phyloP scores from a whole-genome alignment of 2,888 invertebrate genomes.

The Amphiduros pacificus region DNA sequence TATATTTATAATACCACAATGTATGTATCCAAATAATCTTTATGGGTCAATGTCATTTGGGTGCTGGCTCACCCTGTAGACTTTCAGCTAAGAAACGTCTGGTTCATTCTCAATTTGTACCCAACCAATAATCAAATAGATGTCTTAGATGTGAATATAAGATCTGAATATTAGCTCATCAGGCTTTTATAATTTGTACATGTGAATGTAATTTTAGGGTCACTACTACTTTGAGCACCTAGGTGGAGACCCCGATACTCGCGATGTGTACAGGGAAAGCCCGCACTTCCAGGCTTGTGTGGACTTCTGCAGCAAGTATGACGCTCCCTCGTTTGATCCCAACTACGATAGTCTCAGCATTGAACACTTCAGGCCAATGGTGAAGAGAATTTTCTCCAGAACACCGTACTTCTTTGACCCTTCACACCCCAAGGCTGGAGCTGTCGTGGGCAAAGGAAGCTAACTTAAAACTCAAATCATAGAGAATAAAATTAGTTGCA shows the following conservation, averaged over 20 bases:
- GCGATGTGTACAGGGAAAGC: constrained; percentile 6
- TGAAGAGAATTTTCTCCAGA: constrained; percentile 4
- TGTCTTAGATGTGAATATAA: too few relatives aligned
- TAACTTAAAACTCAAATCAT: too few relatives aligned
- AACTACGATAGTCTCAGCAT: constrained; percentile 3
- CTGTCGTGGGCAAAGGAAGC: constrained; percentile 1
- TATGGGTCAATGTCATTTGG: too few relatives aligned
- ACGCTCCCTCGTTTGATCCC: constrained; percentile 11
- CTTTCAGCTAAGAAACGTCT: too few relatives aligned
- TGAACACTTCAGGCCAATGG: constrained; percentile 9
- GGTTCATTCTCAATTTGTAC: too few relatives aligned
- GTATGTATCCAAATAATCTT: too few relatives aligned
- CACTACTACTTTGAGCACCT: constrained; percentile 11
- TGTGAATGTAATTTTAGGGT: constrained; percentile 3
- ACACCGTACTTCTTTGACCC: constrained; percentile 9
- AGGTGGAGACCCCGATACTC: not conserved
- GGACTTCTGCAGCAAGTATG: constrained; percentile 14
- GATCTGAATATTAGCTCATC: too few relatives aligned
- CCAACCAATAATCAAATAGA: too few relatives aligned
- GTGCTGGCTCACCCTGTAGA: too few relatives aligned
- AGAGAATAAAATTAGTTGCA: too few relatives aligned
- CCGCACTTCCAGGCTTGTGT: constrained; percentile 8
- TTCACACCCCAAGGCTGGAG: constrained; percentile 3
- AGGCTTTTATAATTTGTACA: too few relatives aligned
- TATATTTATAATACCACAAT: too few relatives aligned